Conservation (phyloP, 35 echinoderm and acorn worm species). For the Ophiothrix spiculata region DNA sequence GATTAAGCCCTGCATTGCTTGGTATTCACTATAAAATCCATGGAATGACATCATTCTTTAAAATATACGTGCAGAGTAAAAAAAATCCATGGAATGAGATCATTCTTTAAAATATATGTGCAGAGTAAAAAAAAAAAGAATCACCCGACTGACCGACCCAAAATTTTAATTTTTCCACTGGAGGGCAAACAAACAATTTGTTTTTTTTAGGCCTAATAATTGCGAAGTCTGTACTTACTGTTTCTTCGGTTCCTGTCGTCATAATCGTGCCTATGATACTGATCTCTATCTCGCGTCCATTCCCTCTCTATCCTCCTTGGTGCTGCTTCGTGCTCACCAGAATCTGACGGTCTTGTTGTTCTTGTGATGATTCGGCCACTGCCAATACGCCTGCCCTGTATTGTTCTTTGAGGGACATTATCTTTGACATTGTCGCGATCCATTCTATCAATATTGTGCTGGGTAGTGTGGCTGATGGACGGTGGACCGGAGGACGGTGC, state of each 20-base stretch:
- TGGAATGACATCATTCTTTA: too few relatives aligned
- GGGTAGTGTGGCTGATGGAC: background rate
- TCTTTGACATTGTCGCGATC: slow-evolving; percentile 39
- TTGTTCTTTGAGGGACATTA: background rate
- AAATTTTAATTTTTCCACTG: too few relatives aligned
- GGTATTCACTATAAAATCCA: too few relatives aligned
- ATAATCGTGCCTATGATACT: slow-evolving; percentile 11
- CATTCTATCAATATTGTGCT: background rate
- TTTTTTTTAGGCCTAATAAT: too few relatives aligned
- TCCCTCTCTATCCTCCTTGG: slow-evolving; percentile 27
- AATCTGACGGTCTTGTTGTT: slow-evolving; percentile 28
- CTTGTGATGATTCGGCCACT: slow-evolving; percentile 70
- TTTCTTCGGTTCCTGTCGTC: background rate
- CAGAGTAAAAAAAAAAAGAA: too few relatives aligned
- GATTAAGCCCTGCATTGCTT: too few relatives aligned
- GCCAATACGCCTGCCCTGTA: slow-evolving; percentile 31
- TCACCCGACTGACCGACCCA: too few relatives aligned
- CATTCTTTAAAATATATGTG: too few relatives aligned
- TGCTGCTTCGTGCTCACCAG: slow-evolving; percentile 15
- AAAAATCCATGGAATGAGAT: too few relatives aligned
- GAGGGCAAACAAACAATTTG: too few relatives aligned
- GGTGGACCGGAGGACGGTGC: slow-evolving; percentile 3
- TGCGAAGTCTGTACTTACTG: too few relatives aligned
- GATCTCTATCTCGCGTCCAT: slow-evolving; percentile 15
- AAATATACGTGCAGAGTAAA: too few relatives aligned